Evolutionary conservation across 2,797 vertebrate genomes (phyloP).

Genomic region (Eurystomus glaucurus): DNA sequence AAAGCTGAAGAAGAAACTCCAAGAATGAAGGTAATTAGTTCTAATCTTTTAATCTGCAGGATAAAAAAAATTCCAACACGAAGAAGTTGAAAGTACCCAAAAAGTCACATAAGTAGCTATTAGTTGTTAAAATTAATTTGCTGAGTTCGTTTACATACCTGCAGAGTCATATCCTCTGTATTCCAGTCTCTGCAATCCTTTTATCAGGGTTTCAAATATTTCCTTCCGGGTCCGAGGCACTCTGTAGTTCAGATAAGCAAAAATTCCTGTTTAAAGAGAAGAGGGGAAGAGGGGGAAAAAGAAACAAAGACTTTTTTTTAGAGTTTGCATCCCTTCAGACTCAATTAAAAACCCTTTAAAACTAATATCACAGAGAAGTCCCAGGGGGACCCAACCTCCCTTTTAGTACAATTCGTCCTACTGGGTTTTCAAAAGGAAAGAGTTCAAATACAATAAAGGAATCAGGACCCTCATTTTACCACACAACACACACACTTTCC

Average conservation of each 20-base stretch:
- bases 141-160: slow-evolving; percentile 82
- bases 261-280: slow-evolving; percentile 89
- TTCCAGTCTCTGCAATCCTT: slow-evolving; percentile 94
- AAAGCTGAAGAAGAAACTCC: not conserved
- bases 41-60: not conserved
- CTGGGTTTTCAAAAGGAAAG: not conserved
- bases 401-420: not conserved
- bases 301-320: not conserved
- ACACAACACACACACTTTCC: not conserved
- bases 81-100: not conserved
- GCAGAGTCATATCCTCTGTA: slow-evolving; percentile 98
- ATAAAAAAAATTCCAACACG: not conserved
- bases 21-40: not conserved
- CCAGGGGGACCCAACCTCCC: not conserved
- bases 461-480: not conserved
- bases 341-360: not conserved
- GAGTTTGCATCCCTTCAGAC: not conserved
- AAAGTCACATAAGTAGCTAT: not conserved
- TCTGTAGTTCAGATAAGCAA: slow-evolving; percentile 97
- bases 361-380: not conserved
- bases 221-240: slow-evolving; percentile 93
- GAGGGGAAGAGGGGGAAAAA: not conserved
- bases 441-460: not conserved
- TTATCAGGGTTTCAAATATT: slow-evolving; percentile 94
- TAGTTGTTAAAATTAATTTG: not conserved